Evolutionary conservation across 2,113 vertebrate species (phyloP).

Genomic region (Proteles cristata): DNA sequence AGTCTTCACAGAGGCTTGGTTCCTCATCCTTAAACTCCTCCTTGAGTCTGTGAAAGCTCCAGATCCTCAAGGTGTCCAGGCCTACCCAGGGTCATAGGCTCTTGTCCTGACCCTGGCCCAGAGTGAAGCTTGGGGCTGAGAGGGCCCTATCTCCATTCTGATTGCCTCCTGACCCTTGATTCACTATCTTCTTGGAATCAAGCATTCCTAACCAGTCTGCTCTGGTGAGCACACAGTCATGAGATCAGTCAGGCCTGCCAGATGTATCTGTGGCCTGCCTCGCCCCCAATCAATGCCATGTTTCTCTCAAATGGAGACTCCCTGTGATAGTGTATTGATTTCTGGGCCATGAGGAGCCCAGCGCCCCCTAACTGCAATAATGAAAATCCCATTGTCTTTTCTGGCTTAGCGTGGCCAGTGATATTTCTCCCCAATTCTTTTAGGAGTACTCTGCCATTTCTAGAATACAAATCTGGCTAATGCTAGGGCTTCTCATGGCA

Average conservation of each 20-base stretch:
- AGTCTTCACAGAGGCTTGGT: not conserved
- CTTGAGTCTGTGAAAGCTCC: not conserved
- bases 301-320: not conserved
- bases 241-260: constrained; percentile 26
- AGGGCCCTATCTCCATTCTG: not conserved
- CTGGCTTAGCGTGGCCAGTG: rapidly evolving
- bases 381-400: not conserved
- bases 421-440: not conserved
- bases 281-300: not conserved
- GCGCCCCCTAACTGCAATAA: not conserved
- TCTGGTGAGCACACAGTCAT: not conserved
- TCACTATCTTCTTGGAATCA: constrained; percentile 7
- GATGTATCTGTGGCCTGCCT: not conserved
- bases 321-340: not conserved
- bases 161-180: constrained; percentile 25
- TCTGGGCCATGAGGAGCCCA: not conserved
- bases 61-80: not conserved
- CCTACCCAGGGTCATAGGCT: no score
- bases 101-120: not conserved
- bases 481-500: not conserved
- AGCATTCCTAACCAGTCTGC: not conserved
- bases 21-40: not conserved
- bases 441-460: not conserved
- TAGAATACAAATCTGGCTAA: not conserved
- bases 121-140: not conserved